Base-by-base conservation (phyloP, 1,140 invertebrate genomes). In the Drosophila fuyamai region DNA sequence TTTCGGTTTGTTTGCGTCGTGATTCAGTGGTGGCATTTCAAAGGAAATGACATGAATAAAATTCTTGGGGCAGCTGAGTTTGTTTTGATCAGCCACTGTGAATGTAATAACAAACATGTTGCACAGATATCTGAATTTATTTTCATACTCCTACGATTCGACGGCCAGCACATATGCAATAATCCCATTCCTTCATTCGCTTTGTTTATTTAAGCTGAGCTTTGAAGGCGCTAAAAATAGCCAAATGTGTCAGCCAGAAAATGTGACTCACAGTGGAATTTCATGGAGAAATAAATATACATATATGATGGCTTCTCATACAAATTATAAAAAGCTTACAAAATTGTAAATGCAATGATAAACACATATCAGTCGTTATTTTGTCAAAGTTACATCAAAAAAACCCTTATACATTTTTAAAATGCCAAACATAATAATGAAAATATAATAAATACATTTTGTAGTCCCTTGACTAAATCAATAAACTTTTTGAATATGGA, bases 31-130 rank as follows among this genome's bases (percentile, higher is more conserved):
- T 4, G 35, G 27, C 14, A n/a, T 63, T 61, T 77, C 75, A 44
- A 53, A 60, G 66, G 46, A 72, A 72, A 32, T 73, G 55, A 43
- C 46, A 46, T 41, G 32, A 73, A 72, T 60, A 51, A 57, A 58
- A 53, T 29, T 29, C 16, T 29, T 32, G 14, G 14, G 40, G 35
- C 58, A 63, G 44, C 46, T 63, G 59, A 16, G 10, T 66, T 66
- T 23, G 63, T 66, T 63, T 66, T 66, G 58, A 66, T 48, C 58
- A 23, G 58, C 58, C 60, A 62, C 53, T 59, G 60, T 1, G 5
- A 44, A 44, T 23, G 46, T 66, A 66, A 66, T 66, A 68, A 53
- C 65, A 68, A 68, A 53, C 47, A 66, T 23, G 44, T 66, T 41
- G 23, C 59, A n/a, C 53, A 57, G 53, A 62, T 29, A 23, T 43